Evolutionary conservation across 2,888 invertebrate genomes (phyloP).

Genomic region (Crocallis elinguaria): DNA sequence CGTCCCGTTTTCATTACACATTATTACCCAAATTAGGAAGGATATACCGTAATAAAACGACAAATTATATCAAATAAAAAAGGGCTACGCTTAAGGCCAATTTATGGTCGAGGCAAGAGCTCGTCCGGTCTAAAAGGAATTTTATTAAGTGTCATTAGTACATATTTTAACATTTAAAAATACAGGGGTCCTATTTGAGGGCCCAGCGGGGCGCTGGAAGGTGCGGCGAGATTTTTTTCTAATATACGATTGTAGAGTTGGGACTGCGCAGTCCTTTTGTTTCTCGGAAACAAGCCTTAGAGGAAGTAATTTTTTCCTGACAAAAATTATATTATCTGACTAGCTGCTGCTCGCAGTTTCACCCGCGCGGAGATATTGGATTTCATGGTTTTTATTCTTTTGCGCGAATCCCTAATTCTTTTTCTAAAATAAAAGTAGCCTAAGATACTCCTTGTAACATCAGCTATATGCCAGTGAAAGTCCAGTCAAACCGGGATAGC

Average conservation of each 20-base stretch:
- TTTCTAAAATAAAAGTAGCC: too few relatives aligned
- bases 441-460: too few relatives aligned
- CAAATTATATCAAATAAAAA: constrained; percentile 50
- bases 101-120: constrained; percentile 49
- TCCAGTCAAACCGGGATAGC: too few relatives aligned
- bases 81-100: constrained; percentile 48
- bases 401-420: too few relatives aligned
- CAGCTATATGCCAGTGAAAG: too few relatives aligned
- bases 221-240: constrained; percentile 33
- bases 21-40: constrained; percentile 39
- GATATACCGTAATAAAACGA: constrained; percentile 47
- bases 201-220: constrained; percentile 60
- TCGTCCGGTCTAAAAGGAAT: constrained; percentile 61
- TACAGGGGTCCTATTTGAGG: constrained; percentile 56
- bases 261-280: constrained; percentile 8
- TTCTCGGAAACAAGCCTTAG: not conserved
- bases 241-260: constrained; percentile 22
- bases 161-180: constrained; percentile 66
- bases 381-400: too few relatives aligned
- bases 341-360: too few relatives aligned
- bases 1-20: constrained; percentile 34
- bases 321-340: not conserved
- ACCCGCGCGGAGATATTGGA: too few relatives aligned
- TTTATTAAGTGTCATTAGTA: constrained; percentile 77
- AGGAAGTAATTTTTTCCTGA: not conserved